A percentile compares a stretch with the other conserved stretches of the same genome.
phyloP scores from a whole-genome alignment of 2,888 invertebrate species.

The Eupithecia subfuscata region DNA sequence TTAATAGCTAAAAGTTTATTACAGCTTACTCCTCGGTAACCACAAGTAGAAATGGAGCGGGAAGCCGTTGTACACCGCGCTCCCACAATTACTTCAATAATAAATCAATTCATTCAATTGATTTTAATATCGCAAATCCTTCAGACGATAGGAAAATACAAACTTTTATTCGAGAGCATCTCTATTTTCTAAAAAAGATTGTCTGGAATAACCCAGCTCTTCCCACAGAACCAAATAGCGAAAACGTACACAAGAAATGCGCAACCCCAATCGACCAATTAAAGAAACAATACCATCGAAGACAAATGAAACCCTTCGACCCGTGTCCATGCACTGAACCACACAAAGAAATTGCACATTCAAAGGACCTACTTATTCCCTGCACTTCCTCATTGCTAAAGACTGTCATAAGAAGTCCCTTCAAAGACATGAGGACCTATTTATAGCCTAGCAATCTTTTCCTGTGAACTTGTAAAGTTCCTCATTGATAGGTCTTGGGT shows the following conservation, averaged over 20 bases:
- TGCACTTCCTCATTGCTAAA: conserved; percentile 56
- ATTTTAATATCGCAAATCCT: conserved; percentile 47
- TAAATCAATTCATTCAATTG: conserved; percentile 55
- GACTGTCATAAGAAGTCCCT: conserved; percentile 15
- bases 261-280: conserved; percentile 22
- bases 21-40: conserved; percentile 46
- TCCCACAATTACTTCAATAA: conserved; percentile 68
- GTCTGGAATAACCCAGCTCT: background rate
- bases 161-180: background rate
- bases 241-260: background rate
- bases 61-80: conserved; percentile 67
- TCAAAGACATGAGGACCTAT: conserved; percentile 10
- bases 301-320: conserved; percentile 33
- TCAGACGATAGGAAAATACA: background rate
- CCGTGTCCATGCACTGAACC: conserved; percentile 33
- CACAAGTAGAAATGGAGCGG: conserved; percentile 63
- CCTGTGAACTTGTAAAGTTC: conserved; percentile 4
- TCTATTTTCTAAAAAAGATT: background rate
- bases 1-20: conserved; percentile 33
- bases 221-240: background rate
- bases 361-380: conserved; percentile 48
- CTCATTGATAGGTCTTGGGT: conserved; percentile 26
- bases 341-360: conserved; percentile 58
- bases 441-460: conserved; percentile 1
- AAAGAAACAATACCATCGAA: conserved; percentile 30